Evolutionary conservation across 2,888 invertebrate species (phyloP).

Genomic region (Rhamnusium bicolor): DNA sequence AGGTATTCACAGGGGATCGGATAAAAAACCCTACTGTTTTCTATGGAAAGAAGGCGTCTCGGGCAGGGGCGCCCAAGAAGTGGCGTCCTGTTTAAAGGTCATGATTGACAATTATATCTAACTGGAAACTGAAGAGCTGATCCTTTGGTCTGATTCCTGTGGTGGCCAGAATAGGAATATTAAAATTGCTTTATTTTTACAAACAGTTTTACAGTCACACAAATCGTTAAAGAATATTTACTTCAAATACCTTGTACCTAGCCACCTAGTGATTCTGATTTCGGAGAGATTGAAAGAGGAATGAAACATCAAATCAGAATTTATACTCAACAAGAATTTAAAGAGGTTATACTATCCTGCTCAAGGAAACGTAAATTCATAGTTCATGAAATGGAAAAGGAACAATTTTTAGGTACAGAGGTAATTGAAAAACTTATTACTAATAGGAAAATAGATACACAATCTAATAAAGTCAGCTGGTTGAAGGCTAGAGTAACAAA

Average conservation of each 20-base stretch:
- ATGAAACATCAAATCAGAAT: neutral
- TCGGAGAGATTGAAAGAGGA: neutral
- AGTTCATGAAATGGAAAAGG: neutral
- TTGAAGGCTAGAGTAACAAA: neutral
- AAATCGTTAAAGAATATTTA: neutral
- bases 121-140: too few species aligned
- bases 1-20: neutral
- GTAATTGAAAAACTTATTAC: neutral
- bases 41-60: neutral
- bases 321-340: neutral
- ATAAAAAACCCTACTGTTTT: neutral
- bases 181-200: too few species aligned
- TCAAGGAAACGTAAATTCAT: neutral
- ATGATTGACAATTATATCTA: too few species aligned
- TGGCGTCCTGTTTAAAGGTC: neutral
- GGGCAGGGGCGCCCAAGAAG: neutral
- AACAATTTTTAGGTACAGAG: neutral
- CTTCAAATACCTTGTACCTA: neutral
- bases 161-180: too few species aligned
- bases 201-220: neutral
- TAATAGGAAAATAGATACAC: neutral
- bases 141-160: too few species aligned
- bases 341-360: neutral
- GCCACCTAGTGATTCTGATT: neutral
- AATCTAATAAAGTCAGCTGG: neutral